phyloP scores from a whole-genome alignment of 2,113 vertebrate genomes.

The Brachionichthys hirsutus region DNA sequence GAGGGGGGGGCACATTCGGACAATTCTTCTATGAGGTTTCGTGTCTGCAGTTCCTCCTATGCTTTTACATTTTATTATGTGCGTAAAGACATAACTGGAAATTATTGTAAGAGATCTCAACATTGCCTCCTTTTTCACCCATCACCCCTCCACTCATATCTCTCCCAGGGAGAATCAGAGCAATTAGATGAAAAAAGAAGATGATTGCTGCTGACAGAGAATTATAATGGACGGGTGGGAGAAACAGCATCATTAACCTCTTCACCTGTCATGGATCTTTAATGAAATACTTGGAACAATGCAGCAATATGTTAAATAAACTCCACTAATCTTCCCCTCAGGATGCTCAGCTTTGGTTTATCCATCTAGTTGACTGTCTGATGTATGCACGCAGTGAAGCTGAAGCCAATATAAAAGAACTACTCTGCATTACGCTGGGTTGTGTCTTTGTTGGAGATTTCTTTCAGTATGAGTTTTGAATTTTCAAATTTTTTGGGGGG shows the following conservation, averaged over 20 bases:
- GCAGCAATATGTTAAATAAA: not conserved
- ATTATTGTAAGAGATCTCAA: not conserved
- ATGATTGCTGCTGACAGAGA: conserved; percentile 8
- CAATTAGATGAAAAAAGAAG: no score
- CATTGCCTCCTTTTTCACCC: not conserved
- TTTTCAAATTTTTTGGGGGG: no score
- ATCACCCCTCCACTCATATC: not conserved
- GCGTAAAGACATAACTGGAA: no score
- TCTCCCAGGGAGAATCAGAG: conserved; percentile 10
- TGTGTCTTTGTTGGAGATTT: no score
- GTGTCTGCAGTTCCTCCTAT: no score
- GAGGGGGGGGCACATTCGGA: not conserved
- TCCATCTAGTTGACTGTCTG: not conserved
- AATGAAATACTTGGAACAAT: conserved; percentile 14
- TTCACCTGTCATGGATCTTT: conserved; percentile 11
- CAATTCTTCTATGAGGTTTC: no score
- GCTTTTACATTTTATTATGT: no score
- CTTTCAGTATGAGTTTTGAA: no score
- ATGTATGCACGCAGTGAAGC: not conserved
- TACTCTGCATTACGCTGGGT: no score
- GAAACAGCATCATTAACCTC: conserved; percentile 8
- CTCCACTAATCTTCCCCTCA: not conserved
- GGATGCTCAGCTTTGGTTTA: not conserved
- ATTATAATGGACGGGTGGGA: not conserved
- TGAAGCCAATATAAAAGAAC: not conserved